Evolutionary conservation across 2,113 vertebrate species (phyloP).

Genomic region (Echinops telfairi): DNA sequence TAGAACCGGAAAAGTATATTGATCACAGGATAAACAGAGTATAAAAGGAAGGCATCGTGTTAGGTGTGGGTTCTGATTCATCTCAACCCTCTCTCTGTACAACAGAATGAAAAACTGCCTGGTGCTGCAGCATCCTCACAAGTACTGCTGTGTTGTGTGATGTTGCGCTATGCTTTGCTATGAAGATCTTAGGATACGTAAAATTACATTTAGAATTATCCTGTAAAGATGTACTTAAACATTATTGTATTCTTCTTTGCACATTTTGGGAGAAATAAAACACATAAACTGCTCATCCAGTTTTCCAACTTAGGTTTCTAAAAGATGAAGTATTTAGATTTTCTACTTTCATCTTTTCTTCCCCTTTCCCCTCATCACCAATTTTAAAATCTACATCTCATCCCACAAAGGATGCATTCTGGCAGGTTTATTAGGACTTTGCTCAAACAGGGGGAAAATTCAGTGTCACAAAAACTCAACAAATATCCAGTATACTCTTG

Average conservation of each 20-base stretch:
- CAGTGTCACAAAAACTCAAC: neutral
- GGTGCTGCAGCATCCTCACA: no score
- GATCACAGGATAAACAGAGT: neutral
- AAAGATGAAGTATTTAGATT: neutral
- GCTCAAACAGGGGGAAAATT: neutral
- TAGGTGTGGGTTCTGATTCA: no score
- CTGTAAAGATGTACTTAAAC: neutral
- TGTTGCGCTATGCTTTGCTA: neutral
- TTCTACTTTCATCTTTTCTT: neutral
- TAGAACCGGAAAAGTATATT: neutral
- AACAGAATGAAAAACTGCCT: no score
- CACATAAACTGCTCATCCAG: neutral
- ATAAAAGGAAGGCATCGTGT: neutral
- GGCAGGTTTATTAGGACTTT: neutral
- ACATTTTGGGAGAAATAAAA: neutral
- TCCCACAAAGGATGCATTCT: accelerated
- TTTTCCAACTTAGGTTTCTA: neutral
- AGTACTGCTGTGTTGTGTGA: no score
- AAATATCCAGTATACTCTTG: neutral
- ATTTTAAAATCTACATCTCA: neutral
- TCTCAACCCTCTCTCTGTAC: no score
- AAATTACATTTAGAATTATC: neutral
- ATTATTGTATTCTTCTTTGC: neutral
- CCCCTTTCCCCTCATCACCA: neutral
- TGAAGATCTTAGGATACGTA: neutral